A percentile compares a stretch with the other conserved stretches of the same genome.
These are phyloP conservation scores for Bovichtus variegatus DNA, from an alignment of 2,797 vertebrate genomes.

Conservation along the genomic window DNA sequence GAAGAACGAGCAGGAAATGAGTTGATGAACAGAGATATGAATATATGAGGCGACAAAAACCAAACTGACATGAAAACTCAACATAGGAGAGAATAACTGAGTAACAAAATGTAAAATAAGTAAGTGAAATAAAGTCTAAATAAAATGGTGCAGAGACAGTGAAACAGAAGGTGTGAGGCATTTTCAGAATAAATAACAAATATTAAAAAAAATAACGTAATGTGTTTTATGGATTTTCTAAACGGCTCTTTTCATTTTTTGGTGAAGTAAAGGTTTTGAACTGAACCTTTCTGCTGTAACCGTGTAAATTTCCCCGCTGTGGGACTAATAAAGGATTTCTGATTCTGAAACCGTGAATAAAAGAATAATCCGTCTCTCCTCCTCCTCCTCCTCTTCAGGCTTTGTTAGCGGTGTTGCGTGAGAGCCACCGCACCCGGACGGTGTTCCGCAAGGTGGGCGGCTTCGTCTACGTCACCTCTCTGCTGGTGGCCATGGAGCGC, in stretches of 20 bases:
- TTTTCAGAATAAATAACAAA: background rate
- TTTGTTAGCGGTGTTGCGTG: slow-evolving; percentile 91
- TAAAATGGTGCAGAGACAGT: background rate
- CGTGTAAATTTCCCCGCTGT: too few relatives aligned
- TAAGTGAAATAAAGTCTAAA: background rate
- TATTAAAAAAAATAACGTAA: too few relatives aligned
- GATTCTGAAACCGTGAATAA: too few relatives aligned
- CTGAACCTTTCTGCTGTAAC: too few relatives aligned
- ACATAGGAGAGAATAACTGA: background rate
- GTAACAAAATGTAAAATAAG: background rate
- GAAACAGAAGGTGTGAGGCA: background rate
- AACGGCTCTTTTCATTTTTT: background rate
- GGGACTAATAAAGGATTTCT: too few relatives aligned
- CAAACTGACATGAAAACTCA: background rate
- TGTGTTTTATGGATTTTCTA: too few relatives aligned
- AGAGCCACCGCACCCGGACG: slow-evolving; percentile 96
- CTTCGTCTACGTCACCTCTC: slow-evolving; percentile 96
- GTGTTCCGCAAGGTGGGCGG: slow-evolving; percentile 98
- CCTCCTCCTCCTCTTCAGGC: slow-evolving; percentile 80
- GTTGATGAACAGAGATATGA: slow-evolving; percentile 12
- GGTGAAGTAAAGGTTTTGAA: background rate
- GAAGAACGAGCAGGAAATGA: slow-evolving; percentile 4
- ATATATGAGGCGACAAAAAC: slow-evolving; percentile 18
- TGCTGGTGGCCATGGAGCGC: slow-evolving; percentile 97
- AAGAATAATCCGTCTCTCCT: background rate